Conservation (phyloP, 2,888 invertebrate genomes). For the Pristionchus maxplancki region DNA sequence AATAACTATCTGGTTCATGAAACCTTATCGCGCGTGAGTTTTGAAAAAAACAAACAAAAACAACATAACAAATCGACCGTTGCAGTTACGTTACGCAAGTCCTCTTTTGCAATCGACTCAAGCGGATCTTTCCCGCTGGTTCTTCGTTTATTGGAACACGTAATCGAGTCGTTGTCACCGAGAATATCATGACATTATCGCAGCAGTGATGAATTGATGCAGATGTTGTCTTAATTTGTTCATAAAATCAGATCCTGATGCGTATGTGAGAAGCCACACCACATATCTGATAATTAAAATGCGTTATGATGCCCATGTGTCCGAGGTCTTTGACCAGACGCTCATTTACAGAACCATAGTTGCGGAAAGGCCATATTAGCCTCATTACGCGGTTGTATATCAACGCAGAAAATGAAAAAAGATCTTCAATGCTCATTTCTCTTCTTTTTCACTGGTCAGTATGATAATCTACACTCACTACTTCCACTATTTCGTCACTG, state of each 20-base stretch:
- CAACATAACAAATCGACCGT: too few relatives aligned
- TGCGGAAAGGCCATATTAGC: neutral
- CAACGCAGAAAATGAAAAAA: neutral
- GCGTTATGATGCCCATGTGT: neutral
- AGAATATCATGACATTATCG: neutral
- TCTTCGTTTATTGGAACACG: neutral
- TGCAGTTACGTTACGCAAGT: neutral
- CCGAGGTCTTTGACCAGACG: neutral
- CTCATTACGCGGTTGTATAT: neutral
- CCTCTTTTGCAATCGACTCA: neutral
- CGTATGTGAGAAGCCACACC: too few relatives aligned
- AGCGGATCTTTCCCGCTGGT: neutral
- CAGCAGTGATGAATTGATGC: neutral
- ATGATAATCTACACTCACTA: neutral
- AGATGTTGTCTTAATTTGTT: neutral
- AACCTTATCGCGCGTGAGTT: neutral
- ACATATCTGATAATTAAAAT: neutral
- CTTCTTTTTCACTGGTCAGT: neutral
- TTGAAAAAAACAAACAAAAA: neutral
- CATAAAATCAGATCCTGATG: too few relatives aligned
- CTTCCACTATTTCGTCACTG: neutral
- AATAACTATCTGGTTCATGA: conserved; percentile 17
- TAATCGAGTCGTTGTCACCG: neutral
- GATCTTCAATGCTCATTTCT: neutral
- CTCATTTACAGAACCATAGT: neutral